Conservation (phyloP, 2,797 vertebrate genomes). For the Gouania willdenowi region DNA sequence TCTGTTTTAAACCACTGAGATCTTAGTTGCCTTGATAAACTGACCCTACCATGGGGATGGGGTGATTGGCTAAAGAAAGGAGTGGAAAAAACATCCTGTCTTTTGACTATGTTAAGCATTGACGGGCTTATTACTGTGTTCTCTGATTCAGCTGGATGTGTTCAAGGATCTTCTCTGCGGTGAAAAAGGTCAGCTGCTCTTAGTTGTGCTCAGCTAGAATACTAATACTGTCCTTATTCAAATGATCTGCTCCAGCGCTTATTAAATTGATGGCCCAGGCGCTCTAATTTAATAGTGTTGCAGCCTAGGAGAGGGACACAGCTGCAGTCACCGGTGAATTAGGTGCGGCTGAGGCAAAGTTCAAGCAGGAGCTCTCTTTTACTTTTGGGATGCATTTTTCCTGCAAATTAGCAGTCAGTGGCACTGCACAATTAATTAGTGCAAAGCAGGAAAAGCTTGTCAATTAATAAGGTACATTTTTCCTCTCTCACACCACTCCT, state of each 20-base stretch:
- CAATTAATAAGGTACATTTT: constrained; percentile 90
- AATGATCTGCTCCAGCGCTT: constrained; percentile 95
- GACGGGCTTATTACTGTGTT: constrained; percentile 88
- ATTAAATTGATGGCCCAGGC: constrained; percentile 97
- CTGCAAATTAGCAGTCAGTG: constrained; percentile 90
- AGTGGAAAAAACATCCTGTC: constrained; percentile 61
- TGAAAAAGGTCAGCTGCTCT: constrained; percentile 99
- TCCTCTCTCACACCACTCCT: constrained; percentile 69
- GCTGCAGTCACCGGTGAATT: constrained; percentile 85
- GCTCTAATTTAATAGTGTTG: constrained; percentile 95
- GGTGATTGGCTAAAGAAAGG: constrained; percentile 29
- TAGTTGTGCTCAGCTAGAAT: constrained; percentile 93
- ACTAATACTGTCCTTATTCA: constrained; percentile 99
- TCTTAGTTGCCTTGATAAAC: constrained; percentile 72
- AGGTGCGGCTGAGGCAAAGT: constrained; percentile 88
- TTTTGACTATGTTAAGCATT: constrained; percentile 88
- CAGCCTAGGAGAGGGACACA: constrained; percentile 82
- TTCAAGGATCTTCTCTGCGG: constrained; percentile 92
- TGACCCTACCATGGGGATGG: constrained; percentile 43
- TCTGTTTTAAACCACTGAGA: constrained; percentile 58
- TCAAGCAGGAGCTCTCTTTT: constrained; percentile 81
- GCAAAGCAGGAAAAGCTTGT: constrained; percentile 91
- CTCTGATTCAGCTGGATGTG: constrained; percentile 91
- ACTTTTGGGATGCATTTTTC: constrained; percentile 80
- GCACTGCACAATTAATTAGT: constrained; percentile 90